Evolutionary conservation across 1,140 invertebrate genomes (phyloP), one percentile per base, ranked within the genome.

Genomic region (Steinernema feltiae): DNA sequence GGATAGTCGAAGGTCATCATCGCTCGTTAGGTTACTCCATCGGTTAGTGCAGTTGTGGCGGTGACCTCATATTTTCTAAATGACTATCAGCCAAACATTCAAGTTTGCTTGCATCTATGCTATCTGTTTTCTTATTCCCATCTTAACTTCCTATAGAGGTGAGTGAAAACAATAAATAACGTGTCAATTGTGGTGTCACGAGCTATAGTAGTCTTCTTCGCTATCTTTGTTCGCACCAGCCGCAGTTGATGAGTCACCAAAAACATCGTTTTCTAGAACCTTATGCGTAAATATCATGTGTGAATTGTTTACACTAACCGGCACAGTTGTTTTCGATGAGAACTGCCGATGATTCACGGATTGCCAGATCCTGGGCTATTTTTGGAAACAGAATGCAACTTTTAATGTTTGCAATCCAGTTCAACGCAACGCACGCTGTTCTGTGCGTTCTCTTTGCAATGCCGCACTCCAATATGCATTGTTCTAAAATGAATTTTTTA

Each of bases 181-280:
- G 7, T 15, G 7, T 3, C 15, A 21, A 17, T 63, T 63, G 7
- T 3, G 12, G 7, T 3, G 15, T 63, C 53, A 63, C 15, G 53
- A 63, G 24, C 3, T 63, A 21, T 63, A 63, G 53, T 63, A 63
- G 53, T 63, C 53, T 17, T 63, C 53, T 3, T 3, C 24, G 53
- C 24, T 27, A 3, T 63, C 53, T 21, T 63, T 63, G 24, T 15
- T 7, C 24, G 7, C 15, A 21, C 35, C 18, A 7, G 12, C 7
- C 3, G 12, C 24, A 27, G 15, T 27, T 63, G 53, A n/a, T 63
- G 53, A n/a, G 53, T 63, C 53, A 63, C 12, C 53, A 27, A 63
- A 63, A 63, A 63, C 53, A 27, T 63, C 53, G 24, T 63, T 63
- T 63, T 63, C 53, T 63, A n/a, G 7, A 46, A 46, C 7, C n/a